Evolutionary conservation across 2,888 invertebrate genomes (phyloP), one percentile per base, ranked within the genome.

Genomic region (Cylloceria caligata): DNA sequence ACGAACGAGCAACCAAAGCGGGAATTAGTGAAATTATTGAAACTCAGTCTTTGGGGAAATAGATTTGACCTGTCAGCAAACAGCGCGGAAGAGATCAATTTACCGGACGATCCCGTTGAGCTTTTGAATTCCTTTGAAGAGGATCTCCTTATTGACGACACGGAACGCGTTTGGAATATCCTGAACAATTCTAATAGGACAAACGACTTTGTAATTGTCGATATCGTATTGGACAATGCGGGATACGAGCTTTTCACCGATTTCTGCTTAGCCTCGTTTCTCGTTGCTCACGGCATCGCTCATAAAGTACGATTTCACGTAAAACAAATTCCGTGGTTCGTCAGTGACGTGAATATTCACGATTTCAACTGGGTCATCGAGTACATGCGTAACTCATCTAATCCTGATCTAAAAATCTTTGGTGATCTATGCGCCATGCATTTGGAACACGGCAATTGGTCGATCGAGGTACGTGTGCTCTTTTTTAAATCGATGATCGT

Each of bases 171-270:
- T 64, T 96, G 95, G 95, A 87, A 94, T 55, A 91, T 93, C 19
- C 79, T 94, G 65, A 84, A 49, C 21, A 85, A 87, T 19, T 78
- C 88, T 13, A 71, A 60, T 2, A 65, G 30, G 7, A 92, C 92
- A 47, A 93, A 93, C 69, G 91, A 92, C 52, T 92, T 93, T 89
- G 39, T 93, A 5, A 77, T 94, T 1, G 90, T 93, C 0, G 94
- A 97, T 90, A 95, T 98, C 77, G 94, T 99, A 0, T 94, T 97
- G 80, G 99, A 99, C 92, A 99, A 99, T 92, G 95, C 98, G 0
- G 99, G 98, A 0, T 98, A 98, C 90, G 99, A 99, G 93, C 89
- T 99, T 0, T 96, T 97, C 86, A 95, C 97, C 0, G 99, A 99
- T 91, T 92, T 99, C 0, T 96, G 97, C 89, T 90, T 99, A 0